Evolutionary conservation across 2,888 invertebrate species (phyloP).

Genomic region (Cinara cedri): DNA sequence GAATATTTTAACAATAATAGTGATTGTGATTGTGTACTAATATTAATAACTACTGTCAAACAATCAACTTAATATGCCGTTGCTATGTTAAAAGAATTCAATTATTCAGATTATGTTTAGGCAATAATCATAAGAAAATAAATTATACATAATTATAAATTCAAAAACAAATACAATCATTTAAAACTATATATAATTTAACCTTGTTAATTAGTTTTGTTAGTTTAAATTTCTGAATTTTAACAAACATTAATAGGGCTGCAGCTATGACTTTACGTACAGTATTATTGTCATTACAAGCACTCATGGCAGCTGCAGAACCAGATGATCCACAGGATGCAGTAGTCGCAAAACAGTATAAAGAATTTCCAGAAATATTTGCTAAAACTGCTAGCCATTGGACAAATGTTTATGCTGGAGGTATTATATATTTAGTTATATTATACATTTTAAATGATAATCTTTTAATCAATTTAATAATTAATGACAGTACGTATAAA

Average conservation of each 20-base stretch:
- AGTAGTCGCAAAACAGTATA: slow-evolving; percentile 96
- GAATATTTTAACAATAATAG: too few species aligned
- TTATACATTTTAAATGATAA: neutral
- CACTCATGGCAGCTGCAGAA: slow-evolving; percentile 87
- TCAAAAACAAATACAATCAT: too few species aligned
- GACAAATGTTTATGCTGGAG: slow-evolving; percentile 90
- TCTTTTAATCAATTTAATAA: too few species aligned
- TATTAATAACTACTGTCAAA: too few species aligned
- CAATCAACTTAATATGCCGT: too few species aligned
- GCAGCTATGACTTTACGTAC: slow-evolving; percentile 98
- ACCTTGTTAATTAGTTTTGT: slow-evolving; percentile 66
- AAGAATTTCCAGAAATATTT: slow-evolving; percentile 86
- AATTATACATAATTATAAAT: too few species aligned
- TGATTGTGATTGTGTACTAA: too few species aligned
- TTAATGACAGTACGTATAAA: too few species aligned
- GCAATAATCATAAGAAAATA: too few species aligned
- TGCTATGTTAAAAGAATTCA: too few species aligned
- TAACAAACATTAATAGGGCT: slow-evolving; percentile 71
- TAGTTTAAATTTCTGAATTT: slow-evolving; percentile 59
- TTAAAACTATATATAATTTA: too few species aligned
- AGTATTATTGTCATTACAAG: slow-evolving; percentile 93
- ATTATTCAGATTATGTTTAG: too few species aligned
- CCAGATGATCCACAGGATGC: slow-evolving; percentile 96
- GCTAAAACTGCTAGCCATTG: slow-evolving; percentile 92
- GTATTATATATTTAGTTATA: slow-evolving; percentile 54